Evolutionary conservation across 1,140 invertebrate species (phyloP), one percentile per base, ranked within the genome.

Genomic region (Drosophila erecta): DNA sequence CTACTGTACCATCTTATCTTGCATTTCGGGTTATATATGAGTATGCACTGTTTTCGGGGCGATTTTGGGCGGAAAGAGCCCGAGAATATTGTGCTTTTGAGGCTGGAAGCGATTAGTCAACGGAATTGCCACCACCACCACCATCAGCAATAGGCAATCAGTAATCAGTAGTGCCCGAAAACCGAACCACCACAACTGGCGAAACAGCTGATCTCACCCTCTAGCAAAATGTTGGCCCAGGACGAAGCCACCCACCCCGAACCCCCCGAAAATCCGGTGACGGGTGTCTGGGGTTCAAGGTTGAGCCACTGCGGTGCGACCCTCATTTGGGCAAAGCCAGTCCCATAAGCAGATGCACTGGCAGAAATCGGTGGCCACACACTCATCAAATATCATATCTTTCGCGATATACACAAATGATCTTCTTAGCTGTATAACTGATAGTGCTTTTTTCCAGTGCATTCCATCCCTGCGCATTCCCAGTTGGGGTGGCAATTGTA

Each of bases 401-500:
- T 2, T 30, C 30, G 8, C 10, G 27, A 7, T 8, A 10, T 8
- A 30, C 8, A 30, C 8, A 3, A 0, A 2, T 7, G 30, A 30
- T 30, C 30, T 30, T 8, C 30, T 2, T 0, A 10, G 8, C 7
- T 7, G 8, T 30, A 30, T 8, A 8, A 8, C 30, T 30, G 30
- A 8, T 30, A 10, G 30, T 30, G 8, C 10, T 30, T 30, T 30
- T 8, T 10, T n/a, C 2, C 46, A 66, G 64, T 69, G 15, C n/a
- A 33, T 41, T 55, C 47, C 44, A 37, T 49, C 50, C 43, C 51
- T 51, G 46, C 37, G 66, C 69, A 72, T 71, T 71, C 67, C 65
- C 65, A 57, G 57, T 71, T 70, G 67, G 67, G 67, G 67, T 71
- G 65, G 67, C 55, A 71, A 70, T 71, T 70, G 62, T 66, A 66